Conservation (phyloP, 2,888 invertebrate genomes). For the Philereme transversata region DNA sequence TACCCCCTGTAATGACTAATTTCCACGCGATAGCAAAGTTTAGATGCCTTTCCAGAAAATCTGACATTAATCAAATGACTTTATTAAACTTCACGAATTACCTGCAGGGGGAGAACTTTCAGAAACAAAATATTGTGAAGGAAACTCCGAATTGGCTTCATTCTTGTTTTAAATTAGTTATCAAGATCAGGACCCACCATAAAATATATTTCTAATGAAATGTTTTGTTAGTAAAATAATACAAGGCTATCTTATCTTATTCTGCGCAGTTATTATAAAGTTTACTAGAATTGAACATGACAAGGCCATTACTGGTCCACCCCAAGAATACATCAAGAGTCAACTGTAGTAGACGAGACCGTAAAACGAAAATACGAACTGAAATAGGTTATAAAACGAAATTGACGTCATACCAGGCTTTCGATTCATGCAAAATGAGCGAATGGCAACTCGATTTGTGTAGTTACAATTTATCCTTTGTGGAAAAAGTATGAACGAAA, state of each 20-base stretch:
- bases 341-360: slow-evolving; percentile 32
- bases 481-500: slow-evolving; percentile 50
- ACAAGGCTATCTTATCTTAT: slow-evolving; percentile 9
- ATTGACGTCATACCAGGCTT: slow-evolving; percentile 47
- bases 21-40: slow-evolving; percentile 39
- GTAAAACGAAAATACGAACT: slow-evolving; percentile 38
- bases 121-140: slow-evolving; percentile 48
- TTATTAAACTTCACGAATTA: slow-evolving; percentile 49
- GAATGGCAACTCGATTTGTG: slow-evolving; percentile 56
- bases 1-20: slow-evolving; percentile 34
- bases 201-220: slow-evolving; percentile 22
- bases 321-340: slow-evolving; percentile 27
- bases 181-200: slow-evolving; percentile 33
- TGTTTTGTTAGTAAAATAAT: slow-evolving; percentile 21
- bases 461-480: slow-evolving; percentile 45
- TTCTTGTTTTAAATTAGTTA: slow-evolving; percentile 46
- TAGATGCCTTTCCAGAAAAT: slow-evolving; percentile 38
- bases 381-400: slow-evolving; percentile 43
- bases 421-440: slow-evolving; percentile 53
- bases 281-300: slow-evolving; percentile 11
- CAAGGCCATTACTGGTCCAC: slow-evolving; percentile 20
- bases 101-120: slow-evolving; percentile 46
- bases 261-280: slow-evolving; percentile 4
- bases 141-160: slow-evolving; percentile 43
- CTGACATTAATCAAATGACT: slow-evolving; percentile 50